These are phyloP conservation scores for Hyaena hyaena DNA, from an alignment of 2,113 vertebrate genomes.

Conservation along the genomic window DNA sequence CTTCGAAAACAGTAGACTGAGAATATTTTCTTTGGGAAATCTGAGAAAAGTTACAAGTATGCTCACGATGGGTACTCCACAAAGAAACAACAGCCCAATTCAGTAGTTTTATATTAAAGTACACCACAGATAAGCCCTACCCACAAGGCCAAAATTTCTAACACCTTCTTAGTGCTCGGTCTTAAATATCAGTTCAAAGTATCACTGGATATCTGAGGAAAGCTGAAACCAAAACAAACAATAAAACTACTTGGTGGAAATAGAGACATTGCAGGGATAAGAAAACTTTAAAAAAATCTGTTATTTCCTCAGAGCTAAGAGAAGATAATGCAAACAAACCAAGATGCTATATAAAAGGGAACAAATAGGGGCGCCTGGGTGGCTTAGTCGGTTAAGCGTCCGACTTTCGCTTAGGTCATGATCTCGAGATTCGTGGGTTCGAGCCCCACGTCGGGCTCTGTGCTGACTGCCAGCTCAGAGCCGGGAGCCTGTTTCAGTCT, in stretches of 20 bases:
- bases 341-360: background rate
- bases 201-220: background rate
- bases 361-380: background rate
- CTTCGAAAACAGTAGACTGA: background rate
- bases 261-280: background rate
- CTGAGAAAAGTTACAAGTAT: background rate
- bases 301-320: background rate
- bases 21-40: constrained; percentile 18
- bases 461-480: too few relatives aligned
- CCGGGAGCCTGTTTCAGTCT: too few relatives aligned
- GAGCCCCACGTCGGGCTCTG: too few relatives aligned
- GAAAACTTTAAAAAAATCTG: background rate
- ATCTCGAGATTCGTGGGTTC: too few relatives aligned
- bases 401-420: too few relatives aligned
- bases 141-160: background rate
- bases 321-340: background rate
- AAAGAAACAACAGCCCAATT: background rate
- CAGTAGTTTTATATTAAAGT: background rate
- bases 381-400: too few relatives aligned
- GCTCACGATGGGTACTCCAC: background rate
- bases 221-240: background rate
- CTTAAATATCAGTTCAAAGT: background rate
- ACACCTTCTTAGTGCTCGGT: background rate
- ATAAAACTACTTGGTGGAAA: background rate
- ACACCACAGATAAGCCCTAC: background rate